Percentiles rank a stretch among this genome's conserved stretches.
phyloP scores from a whole-genome alignment of 1,140 invertebrate species.

The Bombus consobrinus region DNA sequence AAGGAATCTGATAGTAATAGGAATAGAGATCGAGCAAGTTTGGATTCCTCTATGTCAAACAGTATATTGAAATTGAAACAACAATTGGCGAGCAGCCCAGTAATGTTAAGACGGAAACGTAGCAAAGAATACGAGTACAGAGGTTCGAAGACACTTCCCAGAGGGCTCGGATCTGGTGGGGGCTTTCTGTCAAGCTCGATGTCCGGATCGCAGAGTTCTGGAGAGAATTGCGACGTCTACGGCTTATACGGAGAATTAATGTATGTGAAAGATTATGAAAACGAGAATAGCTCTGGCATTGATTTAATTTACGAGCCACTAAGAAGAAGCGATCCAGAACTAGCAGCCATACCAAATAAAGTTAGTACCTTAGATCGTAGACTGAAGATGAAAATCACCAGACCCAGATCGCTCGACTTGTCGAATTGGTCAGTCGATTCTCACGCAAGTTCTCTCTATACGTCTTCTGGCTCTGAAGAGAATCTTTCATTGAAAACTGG shows the following conservation, averaged over 20 bases:
- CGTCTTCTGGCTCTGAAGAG: slow-evolving; percentile 91
- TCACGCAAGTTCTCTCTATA: slow-evolving; percentile 90
- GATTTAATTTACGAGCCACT: slow-evolving; percentile 90
- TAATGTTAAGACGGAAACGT: slow-evolving; percentile 86
- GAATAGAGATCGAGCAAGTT: slow-evolving; percentile 75
- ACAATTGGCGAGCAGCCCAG: slow-evolving; percentile 86
- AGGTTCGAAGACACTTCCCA: slow-evolving; percentile 90
- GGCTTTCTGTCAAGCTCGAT: slow-evolving; percentile 84
- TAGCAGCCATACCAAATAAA: slow-evolving; percentile 91
- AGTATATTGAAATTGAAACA: slow-evolving; percentile 85
- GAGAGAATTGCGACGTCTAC: slow-evolving; percentile 92
- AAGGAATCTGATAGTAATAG: slow-evolving; percentile 84
- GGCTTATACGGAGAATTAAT: slow-evolving; percentile 95
- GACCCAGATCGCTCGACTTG: slow-evolving; percentile 91
- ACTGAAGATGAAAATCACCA: slow-evolving; percentile 90
- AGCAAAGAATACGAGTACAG: slow-evolving; percentile 88
- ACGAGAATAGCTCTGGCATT: slow-evolving; percentile 88
- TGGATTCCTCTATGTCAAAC: slow-evolving; percentile 84
- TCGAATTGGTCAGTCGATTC: slow-evolving; percentile 95
- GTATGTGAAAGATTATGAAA: slow-evolving; percentile 94
- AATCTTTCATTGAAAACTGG: slow-evolving; percentile 87
- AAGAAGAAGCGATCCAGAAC: slow-evolving; percentile 90
- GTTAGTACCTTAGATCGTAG: slow-evolving; percentile 91
- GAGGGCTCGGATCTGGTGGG: slow-evolving; percentile 85
- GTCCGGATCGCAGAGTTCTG: slow-evolving; percentile 84